Conservation (phyloP, 2,888 invertebrate species). For the Sarcophaga rosellei region DNA sequence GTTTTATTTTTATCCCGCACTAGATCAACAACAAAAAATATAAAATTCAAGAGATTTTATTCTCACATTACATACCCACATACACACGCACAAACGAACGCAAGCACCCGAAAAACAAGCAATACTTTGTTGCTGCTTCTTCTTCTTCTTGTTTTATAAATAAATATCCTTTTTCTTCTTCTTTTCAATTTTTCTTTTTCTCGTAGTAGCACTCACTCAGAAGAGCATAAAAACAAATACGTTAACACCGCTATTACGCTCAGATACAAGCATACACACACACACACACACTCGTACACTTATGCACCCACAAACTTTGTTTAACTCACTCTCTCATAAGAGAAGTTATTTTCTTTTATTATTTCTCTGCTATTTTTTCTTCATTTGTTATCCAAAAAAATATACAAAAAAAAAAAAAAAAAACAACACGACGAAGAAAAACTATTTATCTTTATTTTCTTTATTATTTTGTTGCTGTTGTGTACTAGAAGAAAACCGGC, state of each 20-base stretch:
- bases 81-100: neutral
- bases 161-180: slow-evolving; percentile 36
- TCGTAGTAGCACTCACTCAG: neutral
- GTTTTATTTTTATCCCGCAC: too few relatives aligned
- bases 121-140: slow-evolving; percentile 9
- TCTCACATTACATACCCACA: neutral
- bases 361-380: too few relatives aligned
- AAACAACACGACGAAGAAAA: too few relatives aligned
- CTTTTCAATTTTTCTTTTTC: neutral
- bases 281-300: neutral
- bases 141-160: slow-evolving; percentile 10
- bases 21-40: too few relatives aligned
- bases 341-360: neutral
- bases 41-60: neutral
- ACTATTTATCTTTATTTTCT: too few relatives aligned
- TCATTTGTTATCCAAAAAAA: too few relatives aligned
- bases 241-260: slow-evolving; percentile 20
- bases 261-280: neutral
- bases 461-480: slow-evolving; percentile 10
- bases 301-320: neutral
- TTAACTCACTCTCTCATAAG: neutral
- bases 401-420: too few relatives aligned
- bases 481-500: slow-evolving; percentile 12
- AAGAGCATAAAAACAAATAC: slow-evolving; percentile 21
- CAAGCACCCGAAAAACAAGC: neutral